Percentiles rank a stretch among this genome's conserved stretches.
These are phyloP conservation scores for Unio delphinus DNA, from an alignment of 2,888 invertebrate genomes.

Conservation along the genomic window DNA sequence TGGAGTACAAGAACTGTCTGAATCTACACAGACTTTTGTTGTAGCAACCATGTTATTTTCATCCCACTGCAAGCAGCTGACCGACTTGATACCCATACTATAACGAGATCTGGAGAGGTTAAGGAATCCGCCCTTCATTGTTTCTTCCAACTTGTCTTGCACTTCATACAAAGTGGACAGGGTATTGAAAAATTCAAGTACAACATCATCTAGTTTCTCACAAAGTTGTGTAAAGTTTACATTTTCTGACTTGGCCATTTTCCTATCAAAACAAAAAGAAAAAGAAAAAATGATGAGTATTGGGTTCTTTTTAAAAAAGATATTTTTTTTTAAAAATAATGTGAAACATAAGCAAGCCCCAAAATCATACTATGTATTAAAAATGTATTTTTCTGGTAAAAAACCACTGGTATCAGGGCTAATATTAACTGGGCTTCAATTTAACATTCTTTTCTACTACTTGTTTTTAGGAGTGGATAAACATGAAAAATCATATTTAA, in stretches of 20 bases:
- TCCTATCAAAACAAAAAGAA: too few relatives aligned
- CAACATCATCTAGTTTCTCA: slow-evolving; percentile 33
- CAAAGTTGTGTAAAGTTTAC: slow-evolving; percentile 28
- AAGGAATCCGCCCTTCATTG: slow-evolving; percentile 46
- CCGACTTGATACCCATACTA: slow-evolving; percentile 56
- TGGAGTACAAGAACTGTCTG: not conserved
- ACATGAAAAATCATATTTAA: too few relatives aligned
- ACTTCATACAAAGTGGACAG: slow-evolving; percentile 36
- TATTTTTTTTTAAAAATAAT: too few relatives aligned
- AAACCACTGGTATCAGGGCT: too few relatives aligned
- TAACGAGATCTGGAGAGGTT: slow-evolving; percentile 56
- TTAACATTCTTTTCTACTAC: too few relatives aligned
- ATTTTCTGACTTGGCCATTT: not conserved
- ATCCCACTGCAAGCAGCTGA: slow-evolving; percentile 49
- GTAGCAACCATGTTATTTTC: slow-evolving; percentile 47
- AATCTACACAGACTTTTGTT: slow-evolving; percentile 24
- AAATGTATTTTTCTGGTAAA: too few relatives aligned
- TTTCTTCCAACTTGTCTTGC: slow-evolving; percentile 33
- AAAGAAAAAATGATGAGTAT: too few relatives aligned
- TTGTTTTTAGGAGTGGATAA: too few relatives aligned
- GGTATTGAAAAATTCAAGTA: slow-evolving; percentile 45
- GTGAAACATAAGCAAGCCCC: too few relatives aligned
- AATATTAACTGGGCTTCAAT: too few relatives aligned
- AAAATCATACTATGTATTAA: too few relatives aligned
- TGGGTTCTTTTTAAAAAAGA: too few relatives aligned